These are phyloP conservation scores for Tragulus kanchil DNA, from an alignment of 2,113 vertebrate species.

Conservation along the genomic window DNA sequence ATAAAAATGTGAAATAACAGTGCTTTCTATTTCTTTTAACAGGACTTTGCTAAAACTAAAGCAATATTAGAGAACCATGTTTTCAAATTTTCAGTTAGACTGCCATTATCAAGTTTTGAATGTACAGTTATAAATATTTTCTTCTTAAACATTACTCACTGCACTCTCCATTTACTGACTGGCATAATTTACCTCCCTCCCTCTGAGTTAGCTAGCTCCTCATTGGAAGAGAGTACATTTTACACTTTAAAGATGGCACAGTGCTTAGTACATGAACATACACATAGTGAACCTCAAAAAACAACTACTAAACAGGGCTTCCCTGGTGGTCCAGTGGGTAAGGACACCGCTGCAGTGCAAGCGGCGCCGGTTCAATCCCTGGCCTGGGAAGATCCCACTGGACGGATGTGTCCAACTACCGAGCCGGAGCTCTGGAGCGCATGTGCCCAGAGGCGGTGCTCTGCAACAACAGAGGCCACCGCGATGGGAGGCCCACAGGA, in stretches of 20 bases:
- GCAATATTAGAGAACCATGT: slow-evolving; percentile 24
- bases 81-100: slow-evolving; percentile 46
- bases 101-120: not conserved
- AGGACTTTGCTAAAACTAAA: slow-evolving; percentile 36
- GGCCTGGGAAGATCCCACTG: too few species aligned
- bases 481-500: too few species aligned
- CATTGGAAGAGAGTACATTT: not conserved
- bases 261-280: not conserved
- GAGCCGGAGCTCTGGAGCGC: too few species aligned
- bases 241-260: not conserved
- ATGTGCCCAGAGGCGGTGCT: too few species aligned
- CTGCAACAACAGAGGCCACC: too few species aligned
- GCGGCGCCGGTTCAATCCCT: too few species aligned
- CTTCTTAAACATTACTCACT: slow-evolving; percentile 29
- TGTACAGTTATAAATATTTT: slow-evolving; percentile 27
- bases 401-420: too few species aligned
- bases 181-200: slow-evolving; percentile 21
- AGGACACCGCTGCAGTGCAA: too few species aligned
- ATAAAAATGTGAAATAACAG: slow-evolving; percentile 50
- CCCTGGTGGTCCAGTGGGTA: too few species aligned
- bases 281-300: not conserved
- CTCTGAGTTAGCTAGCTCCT: not conserved
- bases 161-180: slow-evolving; percentile 16
- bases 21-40: slow-evolving; percentile 40
- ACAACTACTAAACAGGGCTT: not conserved